Percentiles rank a stretch among this genome's conserved stretches.
Evolutionary conservation across 2,113 vertebrate species (phyloP).

Genomic region (Glaucidium brasilianum): DNA sequence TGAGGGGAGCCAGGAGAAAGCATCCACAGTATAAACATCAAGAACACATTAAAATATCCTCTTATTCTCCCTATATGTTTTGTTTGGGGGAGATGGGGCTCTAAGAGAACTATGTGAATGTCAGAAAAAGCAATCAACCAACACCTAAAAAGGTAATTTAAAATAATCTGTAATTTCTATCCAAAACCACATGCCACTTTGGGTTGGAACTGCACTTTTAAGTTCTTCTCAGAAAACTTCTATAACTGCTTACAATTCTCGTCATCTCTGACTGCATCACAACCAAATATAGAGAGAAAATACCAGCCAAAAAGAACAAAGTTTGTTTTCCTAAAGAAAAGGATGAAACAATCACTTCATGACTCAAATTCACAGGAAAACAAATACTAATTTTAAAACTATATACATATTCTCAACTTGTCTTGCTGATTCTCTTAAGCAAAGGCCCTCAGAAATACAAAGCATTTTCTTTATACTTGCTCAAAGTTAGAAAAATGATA

Average conservation of each 20-base stretch:
- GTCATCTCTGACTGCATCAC: neutral
- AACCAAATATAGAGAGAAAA: neutral
- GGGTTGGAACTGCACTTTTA: neutral
- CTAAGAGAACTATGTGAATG: neutral
- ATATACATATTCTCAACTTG: neutral
- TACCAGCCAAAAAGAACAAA: neutral
- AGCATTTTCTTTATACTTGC: neutral
- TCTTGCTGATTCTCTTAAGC: neutral
- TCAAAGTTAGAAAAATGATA: neutral
- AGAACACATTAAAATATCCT: neutral
- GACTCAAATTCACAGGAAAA: neutral
- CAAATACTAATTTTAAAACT: neutral
- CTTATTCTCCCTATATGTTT: neutral
- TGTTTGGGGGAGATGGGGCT: fast-evolving
- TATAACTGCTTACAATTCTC: neutral
- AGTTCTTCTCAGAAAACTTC: neutral
- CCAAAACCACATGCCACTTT: neutral
- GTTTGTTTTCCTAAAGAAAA: neutral
- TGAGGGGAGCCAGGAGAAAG: neutral
- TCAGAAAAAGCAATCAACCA: neutral
- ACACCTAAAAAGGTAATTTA: neutral
- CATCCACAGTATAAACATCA: neutral
- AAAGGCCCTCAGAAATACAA: neutral
- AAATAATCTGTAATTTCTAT: neutral
- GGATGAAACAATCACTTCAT: neutral